Evolutionary conservation across 2,888 invertebrate genomes (phyloP), one percentile per base, ranked within the genome.

Genomic region (Oegoconia quadripuncta): DNA sequence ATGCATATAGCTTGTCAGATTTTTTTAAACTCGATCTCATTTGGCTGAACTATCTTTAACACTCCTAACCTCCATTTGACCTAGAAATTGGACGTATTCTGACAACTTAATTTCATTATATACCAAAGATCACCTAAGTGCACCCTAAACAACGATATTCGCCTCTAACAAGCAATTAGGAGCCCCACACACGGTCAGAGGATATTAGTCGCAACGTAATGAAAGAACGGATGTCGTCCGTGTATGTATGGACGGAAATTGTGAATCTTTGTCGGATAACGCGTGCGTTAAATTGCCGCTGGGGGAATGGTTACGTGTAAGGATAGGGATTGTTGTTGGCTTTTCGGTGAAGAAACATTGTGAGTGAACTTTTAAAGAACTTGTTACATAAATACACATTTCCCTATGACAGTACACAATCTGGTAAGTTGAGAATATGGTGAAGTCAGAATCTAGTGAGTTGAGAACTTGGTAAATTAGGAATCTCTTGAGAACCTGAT

Each of bases 91-190:
- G n/a, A n/a, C 27, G 3, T 2, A 7, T 4, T 18, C 17, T 3
- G 29, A 29, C 9, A 17, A 29, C 30, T 30, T 30, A 39, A 39
- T 39, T 31, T 35, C 34, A 31, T 39, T 35, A 39, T 38, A 34
- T 40, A 42, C 39, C 37, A 39, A 41, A 45, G 44, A 42, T 11
- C 33, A 20, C 45, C 34, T n/a, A n/a, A n/a, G n/a, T 11, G 11
- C 32, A 34, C 26, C 15, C 36, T 29, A 42, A 46, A 50, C 45
- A 46, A 45, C 46, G 48, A 53, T 46, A 46, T 50, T 39, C 42
- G 33, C 36, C 48, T 44, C 57, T 72, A 72, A 75, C 68, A 69
- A 65, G 73, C 76, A 74, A 76, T 76, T 74, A 73, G 67, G 60
- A 42, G 29, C 31, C 34, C 37, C 51, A 55, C 53, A 55, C 46